Evolutionary conservation across 2,888 invertebrate genomes (phyloP).

Genomic region (Poecilobothrus nobilitatus): DNA sequence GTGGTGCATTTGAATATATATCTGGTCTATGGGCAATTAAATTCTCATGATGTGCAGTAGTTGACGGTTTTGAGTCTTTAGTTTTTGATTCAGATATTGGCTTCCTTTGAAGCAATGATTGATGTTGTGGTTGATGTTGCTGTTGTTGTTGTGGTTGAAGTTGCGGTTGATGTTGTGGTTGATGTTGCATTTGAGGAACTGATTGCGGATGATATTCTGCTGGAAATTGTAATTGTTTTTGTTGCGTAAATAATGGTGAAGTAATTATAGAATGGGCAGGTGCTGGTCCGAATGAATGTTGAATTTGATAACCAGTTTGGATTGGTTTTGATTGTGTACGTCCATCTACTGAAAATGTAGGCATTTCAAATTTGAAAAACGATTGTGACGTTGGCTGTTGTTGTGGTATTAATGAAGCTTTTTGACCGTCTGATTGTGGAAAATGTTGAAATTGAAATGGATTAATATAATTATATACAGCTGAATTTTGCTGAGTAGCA

Average conservation of each 20-base stretch:
- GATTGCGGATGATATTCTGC: constrained; percentile 32
- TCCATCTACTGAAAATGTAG: constrained; percentile 24
- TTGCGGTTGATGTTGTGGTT: constrained; percentile 29
- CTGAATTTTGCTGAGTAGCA: constrained; percentile 17
- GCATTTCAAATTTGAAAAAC: constrained; percentile 43
- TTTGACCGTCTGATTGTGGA: constrained; percentile 26
- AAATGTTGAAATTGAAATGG: constrained; percentile 39
- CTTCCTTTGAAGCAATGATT: constrained; percentile 14
- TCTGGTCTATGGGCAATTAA: constrained; percentile 16
- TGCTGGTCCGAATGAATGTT: constrained; percentile 34
- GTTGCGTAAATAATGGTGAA: constrained; percentile 33
- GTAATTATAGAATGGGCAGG: constrained; percentile 33
- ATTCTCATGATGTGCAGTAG: constrained; percentile 18
- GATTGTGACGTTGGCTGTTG: constrained; percentile 41
- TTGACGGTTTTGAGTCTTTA: constrained; percentile 14
- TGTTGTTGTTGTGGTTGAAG: constrained; percentile 32
- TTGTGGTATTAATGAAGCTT: constrained; percentile 28
- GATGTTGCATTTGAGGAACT: constrained; percentile 28
- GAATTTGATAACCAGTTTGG: constrained; percentile 42
- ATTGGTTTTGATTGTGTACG: constrained; percentile 30
- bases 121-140: constrained; percentile 14
- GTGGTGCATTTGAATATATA: constrained; percentile 23
- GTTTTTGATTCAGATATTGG: constrained; percentile 9
- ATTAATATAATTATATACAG: constrained; percentile 32
- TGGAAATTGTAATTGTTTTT: constrained; percentile 32